A percentile compares a stretch with the other conserved stretches of the same genome.
Evolutionary conservation across 2,113 vertebrate genomes (phyloP).

Genomic region (Indicator maculatus): DNA sequence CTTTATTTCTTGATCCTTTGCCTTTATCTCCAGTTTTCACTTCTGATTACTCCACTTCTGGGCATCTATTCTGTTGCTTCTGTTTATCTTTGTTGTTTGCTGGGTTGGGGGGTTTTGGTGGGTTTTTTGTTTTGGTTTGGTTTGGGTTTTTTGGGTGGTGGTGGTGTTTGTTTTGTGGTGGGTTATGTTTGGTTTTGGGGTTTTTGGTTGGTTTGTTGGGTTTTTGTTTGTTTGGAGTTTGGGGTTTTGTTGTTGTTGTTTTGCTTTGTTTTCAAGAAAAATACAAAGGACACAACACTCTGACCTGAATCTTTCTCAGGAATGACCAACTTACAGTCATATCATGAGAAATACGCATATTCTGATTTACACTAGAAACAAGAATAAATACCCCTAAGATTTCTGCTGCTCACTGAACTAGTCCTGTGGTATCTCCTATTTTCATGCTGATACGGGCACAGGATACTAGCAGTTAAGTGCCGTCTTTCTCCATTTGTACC

Average conservation of each 20-base stretch:
- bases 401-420: not conserved
- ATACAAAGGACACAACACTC: fast-evolving
- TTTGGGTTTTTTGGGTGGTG: too few species aligned
- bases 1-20: not conserved
- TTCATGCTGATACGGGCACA: not conserved
- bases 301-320: not conserved
- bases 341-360: not conserved
- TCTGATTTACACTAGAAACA: not conserved
- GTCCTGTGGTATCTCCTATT: not conserved
- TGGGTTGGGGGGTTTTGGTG: too few species aligned
- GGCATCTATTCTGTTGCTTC: not conserved
- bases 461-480: not conserved
- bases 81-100: not conserved
- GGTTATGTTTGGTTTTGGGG: too few species aligned
- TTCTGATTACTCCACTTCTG: not conserved
- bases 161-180: too few species aligned
- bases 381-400: not conserved
- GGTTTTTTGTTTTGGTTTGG: too few species aligned
- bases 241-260: too few species aligned
- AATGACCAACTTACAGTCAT: not conserved
- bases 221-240: too few species aligned
- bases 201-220: too few species aligned
- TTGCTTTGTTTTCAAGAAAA: too few species aligned
- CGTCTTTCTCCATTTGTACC: not conserved
- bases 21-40: not conserved